These are phyloP conservation scores for Drosophila dives DNA, from an alignment of 2,888 invertebrate species.

Conservation along the genomic window DNA sequence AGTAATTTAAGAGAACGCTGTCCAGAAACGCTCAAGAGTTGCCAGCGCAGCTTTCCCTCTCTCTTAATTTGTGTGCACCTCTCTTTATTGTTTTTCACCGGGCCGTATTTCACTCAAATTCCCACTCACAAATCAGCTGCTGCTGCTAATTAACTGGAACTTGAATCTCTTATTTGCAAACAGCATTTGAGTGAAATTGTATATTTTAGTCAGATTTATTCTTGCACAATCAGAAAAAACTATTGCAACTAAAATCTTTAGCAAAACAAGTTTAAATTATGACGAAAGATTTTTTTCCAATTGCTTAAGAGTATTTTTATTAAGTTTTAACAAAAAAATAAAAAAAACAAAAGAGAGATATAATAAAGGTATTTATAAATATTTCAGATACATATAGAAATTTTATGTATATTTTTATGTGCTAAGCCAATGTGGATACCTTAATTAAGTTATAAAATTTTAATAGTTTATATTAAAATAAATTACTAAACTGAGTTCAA, in stretches of 20 bases:
- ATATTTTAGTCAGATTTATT: neutral
- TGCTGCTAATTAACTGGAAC: constrained; percentile 41
- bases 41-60: neutral
- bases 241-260: neutral
- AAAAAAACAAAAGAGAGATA: neutral
- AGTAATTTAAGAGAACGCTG: constrained; percentile 28
- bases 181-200: neutral
- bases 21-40: constrained; percentile 39
- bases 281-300: too few relatives aligned
- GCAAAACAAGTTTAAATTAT: neutral
- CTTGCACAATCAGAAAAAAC: neutral
- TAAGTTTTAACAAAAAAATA: too few relatives aligned
- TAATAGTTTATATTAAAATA: constrained; percentile 27
- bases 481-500: constrained; percentile 31
- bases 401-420: neutral
- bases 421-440: neutral
- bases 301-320: too few relatives aligned
- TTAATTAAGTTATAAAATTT: constrained; percentile 7
- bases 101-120: neutral
- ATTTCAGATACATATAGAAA: neutral
- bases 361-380: neutral
- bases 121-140: constrained; percentile 38
- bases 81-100: neutral
- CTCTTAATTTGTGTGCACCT: neutral
- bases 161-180: neutral